Evolutionary conservation across 2,113 vertebrate genomes (phyloP).

Genomic region (Indri indri): DNA sequence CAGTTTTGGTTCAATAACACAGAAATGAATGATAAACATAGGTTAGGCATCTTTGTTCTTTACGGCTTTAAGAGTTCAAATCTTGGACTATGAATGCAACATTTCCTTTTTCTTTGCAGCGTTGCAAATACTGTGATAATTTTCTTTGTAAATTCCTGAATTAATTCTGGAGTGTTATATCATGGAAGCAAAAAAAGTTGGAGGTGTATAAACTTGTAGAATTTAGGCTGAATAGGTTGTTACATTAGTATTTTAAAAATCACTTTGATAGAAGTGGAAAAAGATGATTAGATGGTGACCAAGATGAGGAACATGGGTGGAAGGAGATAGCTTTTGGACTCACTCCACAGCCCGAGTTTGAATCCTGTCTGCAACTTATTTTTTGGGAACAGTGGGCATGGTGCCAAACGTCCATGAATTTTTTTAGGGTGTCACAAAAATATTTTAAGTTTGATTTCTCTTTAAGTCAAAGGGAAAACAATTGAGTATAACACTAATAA

Average conservation of each 20-base stretch:
- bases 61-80: constrained; percentile 49
- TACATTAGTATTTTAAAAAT: background rate
- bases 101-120: constrained; percentile 1
- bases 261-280: background rate
- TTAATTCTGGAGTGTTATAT: background rate
- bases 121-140: background rate
- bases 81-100: background rate
- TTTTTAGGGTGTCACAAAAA: background rate
- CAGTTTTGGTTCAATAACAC: constrained; percentile 62
- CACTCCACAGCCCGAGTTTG: background rate
- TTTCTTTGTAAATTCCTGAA: constrained; percentile 11
- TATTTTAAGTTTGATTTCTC: background rate
- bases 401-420: background rate
- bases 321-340: background rate
- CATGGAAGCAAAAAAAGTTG: background rate
- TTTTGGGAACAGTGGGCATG: background rate
- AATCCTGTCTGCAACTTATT: background rate
- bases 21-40: constrained; percentile 62
- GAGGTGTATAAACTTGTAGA: background rate
- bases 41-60: constrained; percentile 57
- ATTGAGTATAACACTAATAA: background rate
- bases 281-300: background rate
- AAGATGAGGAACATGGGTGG: rapidly evolving
- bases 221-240: background rate
- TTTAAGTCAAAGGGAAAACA: background rate